A percentile compares a stretch with the other conserved stretches of the same genome.
These are phyloP conservation scores for Trissolcus japonicus DNA, from an alignment of 2,888 invertebrate genomes.

Conservation along the genomic window DNA sequence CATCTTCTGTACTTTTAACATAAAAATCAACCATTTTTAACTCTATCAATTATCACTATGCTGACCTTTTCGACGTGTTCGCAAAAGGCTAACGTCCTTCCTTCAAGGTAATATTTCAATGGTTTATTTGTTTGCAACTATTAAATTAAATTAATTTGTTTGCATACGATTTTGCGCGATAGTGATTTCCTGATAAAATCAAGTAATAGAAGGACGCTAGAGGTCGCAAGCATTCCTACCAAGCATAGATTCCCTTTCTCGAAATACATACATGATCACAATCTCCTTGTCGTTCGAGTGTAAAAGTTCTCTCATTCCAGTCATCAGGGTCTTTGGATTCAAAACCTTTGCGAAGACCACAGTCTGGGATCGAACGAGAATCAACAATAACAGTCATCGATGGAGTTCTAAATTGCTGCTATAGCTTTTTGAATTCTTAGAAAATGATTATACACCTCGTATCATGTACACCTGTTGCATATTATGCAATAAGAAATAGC, in stretches of 20 bases:
- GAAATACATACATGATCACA: constrained; percentile 30
- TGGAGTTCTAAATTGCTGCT: constrained; percentile 11
- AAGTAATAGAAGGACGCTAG: constrained; percentile 47
- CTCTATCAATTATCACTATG: background rate
- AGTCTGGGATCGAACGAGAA: background rate
- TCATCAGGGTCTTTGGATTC: background rate
- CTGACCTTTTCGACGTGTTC: background rate
- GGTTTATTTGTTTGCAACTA: background rate
- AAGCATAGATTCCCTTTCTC: constrained; percentile 14
- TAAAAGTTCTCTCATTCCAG: constrained; percentile 12
- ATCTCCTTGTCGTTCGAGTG: constrained; percentile 26
- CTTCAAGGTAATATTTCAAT: too few species aligned
- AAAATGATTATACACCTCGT: constrained; percentile 20
- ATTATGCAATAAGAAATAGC: constrained; percentile 45
- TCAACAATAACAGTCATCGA: background rate
- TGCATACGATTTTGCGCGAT: background rate
- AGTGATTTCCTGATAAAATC: constrained; percentile 25
- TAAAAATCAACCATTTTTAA: background rate
- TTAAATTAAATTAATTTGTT: background rate
- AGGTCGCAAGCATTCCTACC: constrained; percentile 30
- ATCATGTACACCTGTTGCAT: constrained; percentile 31
- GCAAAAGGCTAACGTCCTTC: too few species aligned
- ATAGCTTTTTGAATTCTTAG: constrained; percentile 11
- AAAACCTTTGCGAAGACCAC: constrained; percentile 15
- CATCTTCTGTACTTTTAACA: background rate